A percentile compares a stretch with the other conserved stretches of the same genome.
Conservation (phyloP, 2,888 invertebrate genomes). For the Drosophila paramelanica region DNA sequence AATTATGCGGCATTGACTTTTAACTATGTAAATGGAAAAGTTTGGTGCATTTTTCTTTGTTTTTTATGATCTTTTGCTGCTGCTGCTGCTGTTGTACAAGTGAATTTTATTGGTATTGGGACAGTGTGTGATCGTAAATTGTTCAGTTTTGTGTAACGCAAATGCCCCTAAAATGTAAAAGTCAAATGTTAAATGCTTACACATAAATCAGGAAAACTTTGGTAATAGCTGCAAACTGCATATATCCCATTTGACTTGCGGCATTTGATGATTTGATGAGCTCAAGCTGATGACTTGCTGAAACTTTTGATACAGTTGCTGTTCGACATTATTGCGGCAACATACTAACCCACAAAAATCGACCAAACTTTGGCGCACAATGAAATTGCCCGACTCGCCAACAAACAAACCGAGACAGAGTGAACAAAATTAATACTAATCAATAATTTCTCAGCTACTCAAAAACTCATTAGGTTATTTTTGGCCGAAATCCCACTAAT, state of each 20-base stretch:
- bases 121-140: conserved; percentile 43
- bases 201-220: conserved; percentile 39
- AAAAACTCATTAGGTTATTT: conserved; percentile 68
- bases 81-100: conserved; percentile 34
- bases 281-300: conserved; percentile 36
- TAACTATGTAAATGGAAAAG: conserved; percentile 55
- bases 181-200: conserved; percentile 39
- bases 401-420: conserved; percentile 9
- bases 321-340: conserved; percentile 35
- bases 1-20: conserved; percentile 73
- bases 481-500: conserved; percentile 47
- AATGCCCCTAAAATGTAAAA: conserved; percentile 33
- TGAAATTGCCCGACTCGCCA: conserved; percentile 33
- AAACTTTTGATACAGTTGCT: conserved; percentile 33
- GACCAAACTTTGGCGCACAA: conserved; percentile 35
- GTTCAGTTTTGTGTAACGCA: conserved; percentile 13
- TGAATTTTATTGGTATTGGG: conserved; percentile 27
- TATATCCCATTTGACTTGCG: conserved; percentile 8
- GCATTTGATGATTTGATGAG: conserved; percentile 8
- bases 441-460: conserved; percentile 74
- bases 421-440: conserved; percentile 37
- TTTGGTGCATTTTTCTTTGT: conserved; percentile 18
- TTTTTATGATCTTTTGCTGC: conserved; percentile 24
- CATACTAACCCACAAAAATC: conserved; percentile 57
- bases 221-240: conserved; percentile 8